Evolutionary conservation across 64 coral and sea anemone species (phyloP).

Genomic region (Montipora cactus): DNA sequence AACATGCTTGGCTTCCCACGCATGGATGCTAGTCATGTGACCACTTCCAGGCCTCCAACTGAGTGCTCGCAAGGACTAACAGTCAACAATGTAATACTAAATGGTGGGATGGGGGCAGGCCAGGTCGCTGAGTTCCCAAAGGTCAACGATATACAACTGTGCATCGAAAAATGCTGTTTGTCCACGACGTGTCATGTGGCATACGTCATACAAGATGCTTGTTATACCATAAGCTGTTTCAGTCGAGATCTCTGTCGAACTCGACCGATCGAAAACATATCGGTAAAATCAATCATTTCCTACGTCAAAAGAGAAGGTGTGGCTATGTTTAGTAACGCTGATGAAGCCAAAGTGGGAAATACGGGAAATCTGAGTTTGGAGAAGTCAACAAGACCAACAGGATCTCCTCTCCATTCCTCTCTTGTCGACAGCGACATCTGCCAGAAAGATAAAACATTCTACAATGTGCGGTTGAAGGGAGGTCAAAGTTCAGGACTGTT

Average conservation of each 20-base stretch:
- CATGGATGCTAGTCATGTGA: slow-evolving; percentile 13
- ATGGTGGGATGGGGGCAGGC: slow-evolving; percentile 95
- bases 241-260: slow-evolving; percentile 87
- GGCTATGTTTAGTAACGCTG: slow-evolving; percentile 66
- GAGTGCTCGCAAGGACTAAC: slow-evolving; percentile 84
- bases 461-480: slow-evolving; percentile 82
- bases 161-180: slow-evolving; percentile 83
- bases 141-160: slow-evolving; percentile 65
- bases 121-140: slow-evolving; percentile 87
- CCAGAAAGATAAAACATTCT: slow-evolving; percentile 64
- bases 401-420: not conserved
- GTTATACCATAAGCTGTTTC: slow-evolving; percentile 86
- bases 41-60: slow-evolving; percentile 11
- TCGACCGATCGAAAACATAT: slow-evolving; percentile 59
- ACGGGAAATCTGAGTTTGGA: not conserved
- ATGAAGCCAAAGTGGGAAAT: slow-evolving; percentile 55
- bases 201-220: slow-evolving; percentile 78
- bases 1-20: slow-evolving; percentile 59
- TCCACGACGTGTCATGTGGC: slow-evolving; percentile 72
- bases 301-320: slow-evolving; percentile 79
- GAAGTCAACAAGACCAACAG: not conserved
- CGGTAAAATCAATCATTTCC: slow-evolving; percentile 64
- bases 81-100: slow-evolving; percentile 82
- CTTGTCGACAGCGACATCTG: slow-evolving; percentile 21
- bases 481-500: slow-evolving; percentile 82